Percentiles rank a stretch among this genome's conserved stretches.
phyloP scores from a whole-genome alignment of 2,888 invertebrate species.

The Stramonita haemastoma region DNA sequence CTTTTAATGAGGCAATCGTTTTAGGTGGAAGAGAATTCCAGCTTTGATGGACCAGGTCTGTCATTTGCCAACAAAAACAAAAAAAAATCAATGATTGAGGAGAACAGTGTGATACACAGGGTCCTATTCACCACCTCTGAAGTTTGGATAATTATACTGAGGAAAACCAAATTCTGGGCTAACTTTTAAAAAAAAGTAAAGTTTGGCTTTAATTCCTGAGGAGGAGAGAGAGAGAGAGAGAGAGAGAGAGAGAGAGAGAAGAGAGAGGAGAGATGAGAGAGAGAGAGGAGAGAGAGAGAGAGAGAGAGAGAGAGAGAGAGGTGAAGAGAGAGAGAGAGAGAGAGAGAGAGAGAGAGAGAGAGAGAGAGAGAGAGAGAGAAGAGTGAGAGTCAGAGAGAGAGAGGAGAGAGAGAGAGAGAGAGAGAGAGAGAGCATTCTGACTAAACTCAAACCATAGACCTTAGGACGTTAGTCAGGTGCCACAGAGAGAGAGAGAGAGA shows the following conservation, averaged over 20 bases:
- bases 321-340: background rate
- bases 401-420: background rate
- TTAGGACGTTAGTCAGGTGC: no score
- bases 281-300: background rate
- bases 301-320: constrained; percentile 9
- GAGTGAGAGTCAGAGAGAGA: background rate
- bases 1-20: background rate
- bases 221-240: background rate
- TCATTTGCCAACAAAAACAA: background rate
- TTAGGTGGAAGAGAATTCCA: constrained; percentile 11
- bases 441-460: no score
- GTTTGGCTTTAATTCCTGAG: background rate
- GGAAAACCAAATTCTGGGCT: background rate
- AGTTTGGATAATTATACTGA: no score
- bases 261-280: background rate
- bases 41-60: background rate
- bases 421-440: background rate
- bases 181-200: background rate
- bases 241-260: background rate
- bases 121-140: no score
- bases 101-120: no score
- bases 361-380: constrained; percentile 29
- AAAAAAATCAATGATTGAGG: no score
- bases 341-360: background rate
- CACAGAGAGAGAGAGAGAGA: background rate